Conservation (phyloP, 2,888 invertebrate genomes). For the Netelia inedita region DNA sequence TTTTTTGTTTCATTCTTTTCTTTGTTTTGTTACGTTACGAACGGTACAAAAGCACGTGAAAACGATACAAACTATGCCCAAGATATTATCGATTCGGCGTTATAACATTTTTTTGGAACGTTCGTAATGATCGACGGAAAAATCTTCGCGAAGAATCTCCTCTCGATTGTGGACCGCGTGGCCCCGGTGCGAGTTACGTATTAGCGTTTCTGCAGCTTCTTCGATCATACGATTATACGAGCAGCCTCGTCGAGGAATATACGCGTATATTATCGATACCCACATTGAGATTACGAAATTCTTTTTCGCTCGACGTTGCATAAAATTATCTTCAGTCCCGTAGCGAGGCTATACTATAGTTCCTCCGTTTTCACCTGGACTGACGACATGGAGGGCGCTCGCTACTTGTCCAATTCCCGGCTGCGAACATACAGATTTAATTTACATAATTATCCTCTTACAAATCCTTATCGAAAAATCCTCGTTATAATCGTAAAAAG, state of each 20-base stretch:
- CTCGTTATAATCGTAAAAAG: slow-evolving; percentile 8
- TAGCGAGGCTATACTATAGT: slow-evolving; percentile 82
- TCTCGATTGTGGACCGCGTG: slow-evolving; percentile 38
- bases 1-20: too few relatives aligned
- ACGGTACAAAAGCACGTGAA: slow-evolving; percentile 71
- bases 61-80: slow-evolving; percentile 61
- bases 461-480: too few relatives aligned
- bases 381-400: slow-evolving; percentile 79
- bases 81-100: slow-evolving; percentile 51
- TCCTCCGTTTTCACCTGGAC: slow-evolving; percentile 81
- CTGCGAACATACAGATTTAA: slow-evolving; percentile 72
- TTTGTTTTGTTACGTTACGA: slow-evolving; percentile 63
- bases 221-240: slow-evolving; percentile 48
- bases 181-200: slow-evolving; percentile 37
- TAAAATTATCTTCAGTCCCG: slow-evolving; percentile 66
- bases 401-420: slow-evolving; percentile 80
- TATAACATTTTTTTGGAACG: slow-evolving; percentile 41
- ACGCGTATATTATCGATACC: slow-evolving; percentile 13
- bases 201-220: slow-evolving; percentile 39
- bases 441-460: background rate
- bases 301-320: slow-evolving; percentile 61
- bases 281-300: slow-evolving; percentile 32
- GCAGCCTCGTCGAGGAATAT: background rate
- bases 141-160: too few relatives aligned
- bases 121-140: background rate